Evolutionary conservation across 2,113 vertebrate species (phyloP).

Genomic region (Lepus americanus): DNA sequence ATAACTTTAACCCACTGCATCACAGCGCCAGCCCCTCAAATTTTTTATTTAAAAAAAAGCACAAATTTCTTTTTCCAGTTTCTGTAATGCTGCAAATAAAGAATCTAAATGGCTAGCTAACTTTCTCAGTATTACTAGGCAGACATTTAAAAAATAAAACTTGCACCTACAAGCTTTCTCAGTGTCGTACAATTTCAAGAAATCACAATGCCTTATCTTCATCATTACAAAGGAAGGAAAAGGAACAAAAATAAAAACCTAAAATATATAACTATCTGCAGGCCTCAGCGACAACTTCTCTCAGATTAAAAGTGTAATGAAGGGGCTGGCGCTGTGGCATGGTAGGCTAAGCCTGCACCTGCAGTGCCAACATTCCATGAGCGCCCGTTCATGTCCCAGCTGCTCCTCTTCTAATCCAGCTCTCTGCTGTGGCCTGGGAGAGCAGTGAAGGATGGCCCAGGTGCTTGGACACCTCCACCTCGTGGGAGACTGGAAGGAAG

Average conservation of each 20-base stretch:
- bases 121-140: neutral
- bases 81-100: neutral
- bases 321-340: no score
- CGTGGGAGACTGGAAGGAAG: no score
- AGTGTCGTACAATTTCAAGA: neutral
- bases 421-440: no score
- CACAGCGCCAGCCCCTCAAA: no score
- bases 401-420: no score
- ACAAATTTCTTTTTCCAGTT: neutral
- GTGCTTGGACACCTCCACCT: no score
- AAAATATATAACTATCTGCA: neutral
- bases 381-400: no score
- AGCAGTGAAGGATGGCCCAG: no score
- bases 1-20: no score
- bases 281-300: neutral
- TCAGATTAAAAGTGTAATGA: neutral
- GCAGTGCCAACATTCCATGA: no score
- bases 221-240: neutral
- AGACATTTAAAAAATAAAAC: constrained; percentile 32
- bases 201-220: neutral
- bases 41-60: no score
- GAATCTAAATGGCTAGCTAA: neutral
- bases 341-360: no score
- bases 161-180: neutral
- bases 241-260: neutral